Base-by-base conservation (phyloP, 2,888 invertebrate genomes). In the Prenolepis imparis region DNA sequence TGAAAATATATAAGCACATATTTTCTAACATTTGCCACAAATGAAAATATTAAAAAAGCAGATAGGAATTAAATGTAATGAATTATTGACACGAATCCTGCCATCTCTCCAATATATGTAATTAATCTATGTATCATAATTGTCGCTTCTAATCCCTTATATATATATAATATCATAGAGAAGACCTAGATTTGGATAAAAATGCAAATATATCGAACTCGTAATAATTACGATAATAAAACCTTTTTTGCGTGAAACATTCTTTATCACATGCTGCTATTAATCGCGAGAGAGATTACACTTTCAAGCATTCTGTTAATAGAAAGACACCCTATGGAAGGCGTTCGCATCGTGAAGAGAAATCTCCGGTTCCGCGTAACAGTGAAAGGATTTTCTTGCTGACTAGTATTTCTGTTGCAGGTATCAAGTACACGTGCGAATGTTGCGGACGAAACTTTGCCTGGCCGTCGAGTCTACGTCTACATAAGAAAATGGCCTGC, bases 401-500 rank as follows among this genome's bases (percentile, higher is more conserved):
- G 84, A 93, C 86, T 85, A 86, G 41, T 39, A 57, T 87, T 93
- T 92, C 85, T 92, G 87, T 93, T 93, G 90, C 91, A 93, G 93
- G 91, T 92, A 52, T 82, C 82, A 90, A 77, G 84, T 90, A 91
- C 86, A 83, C 86, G 52, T 94, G 93, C 86, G 86, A 91, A 21
- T 90, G 83, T 80, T 94, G 94, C 83, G 92, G 91, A 41, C 89
- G 93, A 80, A 66, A 66, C 39, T 94, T 93, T 84, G 84, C 88
- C 48, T 93, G 93, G 93, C 87, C 88, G 0, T 92, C 92, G 68
- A 94, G 93, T 90, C 91, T 93, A 28, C 92, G 92, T 24, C 89
- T 91, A 5, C 94, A 94, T 57, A 91, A 92, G 84, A 92, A 91
- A 88, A 90, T 93, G 83, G 92, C 92, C 28, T 93, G 93, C 81